Evolutionary conservation across 2,888 invertebrate species (phyloP), one percentile per base, ranked within the genome.

Genomic region (Ceratothoa steindachneri): DNA sequence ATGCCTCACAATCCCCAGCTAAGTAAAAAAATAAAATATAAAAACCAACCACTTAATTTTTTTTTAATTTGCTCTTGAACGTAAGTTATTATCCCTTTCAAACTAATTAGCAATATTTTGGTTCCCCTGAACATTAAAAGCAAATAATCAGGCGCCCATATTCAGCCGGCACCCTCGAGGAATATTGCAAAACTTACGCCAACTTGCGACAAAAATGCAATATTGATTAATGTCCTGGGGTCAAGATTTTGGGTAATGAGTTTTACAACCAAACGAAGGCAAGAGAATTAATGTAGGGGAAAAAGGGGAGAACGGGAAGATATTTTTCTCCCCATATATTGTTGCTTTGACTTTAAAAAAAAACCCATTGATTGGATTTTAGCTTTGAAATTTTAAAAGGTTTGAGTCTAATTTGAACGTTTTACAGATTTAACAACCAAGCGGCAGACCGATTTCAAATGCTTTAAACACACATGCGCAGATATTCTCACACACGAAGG

Each of bases 181-280:
- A 72, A 75, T 75, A 75, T 75, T 75, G 75, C 75, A 75, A 75
- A 75, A 75, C 75, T 75, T 75, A 24, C 29, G 64, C 15, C 72
- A 72, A 75, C 75, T 75, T 75, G 72, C 69, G 65, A 71, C 29
- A 55, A 22, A 75, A 75, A 75, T 75, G 75, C 75, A 75, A 75
- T 75, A 75, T 75, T 75, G 75, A 75, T 75, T 75, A 75, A 75
- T 75, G 53, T 72, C 75, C 69, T 22, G 22, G 41, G 75, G 75
- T 75, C 75, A 75, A 30, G 75, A 72, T 72, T 75, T 69, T 69
- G 72, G n/a, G 72, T 75, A 75, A 75, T 75, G 75, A 75, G 75
- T 75, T 75, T 75, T 75, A 31, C 60, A 71, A 60, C 12, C 60
- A 60, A 12, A 24, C 27, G 60, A 60, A 60, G 60, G n/a, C n/a